A percentile compares a stretch with the other conserved stretches of the same genome.
Conservation (phyloP, 2,113 vertebrate species). For the Paratilapia polleni region DNA sequence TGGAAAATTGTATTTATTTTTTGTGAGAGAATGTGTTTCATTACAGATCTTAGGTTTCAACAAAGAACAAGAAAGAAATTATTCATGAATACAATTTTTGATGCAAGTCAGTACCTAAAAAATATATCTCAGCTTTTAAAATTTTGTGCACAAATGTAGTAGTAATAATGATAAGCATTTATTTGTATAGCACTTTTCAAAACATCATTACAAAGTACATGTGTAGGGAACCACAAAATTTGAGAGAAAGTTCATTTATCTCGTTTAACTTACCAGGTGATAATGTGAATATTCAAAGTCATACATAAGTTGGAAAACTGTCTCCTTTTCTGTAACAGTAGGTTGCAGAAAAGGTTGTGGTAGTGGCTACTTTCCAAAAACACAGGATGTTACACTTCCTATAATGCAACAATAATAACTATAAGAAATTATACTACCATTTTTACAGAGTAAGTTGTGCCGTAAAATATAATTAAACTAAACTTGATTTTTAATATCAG, state of each 20-base stretch:
- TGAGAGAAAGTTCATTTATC: neutral
- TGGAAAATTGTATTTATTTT: too few relatives aligned
- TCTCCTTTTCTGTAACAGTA: neutral
- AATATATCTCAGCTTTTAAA: neutral
- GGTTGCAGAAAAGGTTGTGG: neutral
- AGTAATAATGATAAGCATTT: neutral
- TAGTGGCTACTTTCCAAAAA: neutral
- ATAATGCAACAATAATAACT: neutral
- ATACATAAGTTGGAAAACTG: neutral
- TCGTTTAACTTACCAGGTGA: neutral
- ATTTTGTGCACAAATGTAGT: neutral
- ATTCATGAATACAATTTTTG: neutral
- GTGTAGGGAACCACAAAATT: neutral
- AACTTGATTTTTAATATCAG: too few relatives aligned
- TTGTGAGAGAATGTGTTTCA: neutral
- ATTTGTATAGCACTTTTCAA: neutral
- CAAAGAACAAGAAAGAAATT: neutral
- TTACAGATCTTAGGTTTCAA: neutral
- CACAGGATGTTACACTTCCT: neutral
- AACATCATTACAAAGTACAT: neutral
- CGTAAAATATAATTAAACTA: too few relatives aligned
- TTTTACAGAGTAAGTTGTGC: too few relatives aligned
- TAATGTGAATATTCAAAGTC: too few relatives aligned
- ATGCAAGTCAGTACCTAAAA: neutral
- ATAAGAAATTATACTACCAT: neutral